A percentile compares a stretch with the other conserved stretches of the same genome.
Conservation (phyloP, 2,888 invertebrate species). For the Tenthredo scrophulariae region DNA sequence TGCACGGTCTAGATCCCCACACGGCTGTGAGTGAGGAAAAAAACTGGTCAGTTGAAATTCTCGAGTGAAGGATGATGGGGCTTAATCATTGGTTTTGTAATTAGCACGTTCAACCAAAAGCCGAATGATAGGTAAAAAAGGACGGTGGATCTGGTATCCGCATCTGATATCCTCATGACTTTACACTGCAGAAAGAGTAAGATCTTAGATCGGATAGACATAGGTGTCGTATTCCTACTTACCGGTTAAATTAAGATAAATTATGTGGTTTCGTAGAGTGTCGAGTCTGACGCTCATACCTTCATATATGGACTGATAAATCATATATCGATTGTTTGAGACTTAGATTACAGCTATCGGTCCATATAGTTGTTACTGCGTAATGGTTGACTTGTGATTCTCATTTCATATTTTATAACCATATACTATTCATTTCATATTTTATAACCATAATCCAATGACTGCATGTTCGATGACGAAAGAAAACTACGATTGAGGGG, state of each 20-base stretch:
- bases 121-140: neutral
- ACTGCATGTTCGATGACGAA: too few relatives aligned
- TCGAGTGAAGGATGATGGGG: neutral
- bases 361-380: conserved; percentile 46
- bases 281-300: neutral
- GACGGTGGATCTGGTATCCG: too few relatives aligned
- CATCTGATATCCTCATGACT: too few relatives aligned
- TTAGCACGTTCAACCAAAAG: neutral
- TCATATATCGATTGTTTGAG: neutral
- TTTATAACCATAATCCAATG: too few relatives aligned
- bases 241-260: neutral
- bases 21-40: neutral
- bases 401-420: too few relatives aligned
- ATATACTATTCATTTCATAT: too few relatives aligned
- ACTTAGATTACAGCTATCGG: neutral
- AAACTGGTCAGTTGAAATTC: neutral
- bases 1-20: neutral
- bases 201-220: too few relatives aligned
- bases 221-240: neutral
- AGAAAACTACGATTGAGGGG: too few relatives aligned
- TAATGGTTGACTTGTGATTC: neutral
- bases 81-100: neutral
- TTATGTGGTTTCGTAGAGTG: neutral
- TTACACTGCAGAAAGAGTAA: too few relatives aligned
- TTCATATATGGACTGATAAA: neutral